phyloP scores from a whole-genome alignment of 2,797 vertebrate genomes.

The Salarias fasciatus region DNA sequence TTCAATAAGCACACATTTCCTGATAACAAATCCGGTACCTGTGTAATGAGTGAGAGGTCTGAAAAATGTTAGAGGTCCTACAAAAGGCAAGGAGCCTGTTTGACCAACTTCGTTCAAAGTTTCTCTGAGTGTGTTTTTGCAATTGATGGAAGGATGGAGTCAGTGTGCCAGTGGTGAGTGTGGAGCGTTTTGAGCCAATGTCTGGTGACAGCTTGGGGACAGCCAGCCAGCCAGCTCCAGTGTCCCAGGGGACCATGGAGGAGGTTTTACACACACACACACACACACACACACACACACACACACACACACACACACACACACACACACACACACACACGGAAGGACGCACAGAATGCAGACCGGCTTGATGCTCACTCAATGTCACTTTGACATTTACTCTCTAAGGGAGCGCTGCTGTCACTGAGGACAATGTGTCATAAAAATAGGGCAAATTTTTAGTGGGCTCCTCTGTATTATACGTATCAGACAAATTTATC shows the following conservation, averaged over 20 bases:
- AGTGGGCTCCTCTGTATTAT: conserved; percentile 16
- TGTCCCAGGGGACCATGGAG: conserved; percentile 51
- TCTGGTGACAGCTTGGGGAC: conserved; percentile 75
- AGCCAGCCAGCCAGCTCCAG: conserved; percentile 68
- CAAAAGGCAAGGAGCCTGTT: conserved; percentile 26
- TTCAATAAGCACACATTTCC: conserved; percentile 49
- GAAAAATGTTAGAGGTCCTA: conserved; percentile 32
- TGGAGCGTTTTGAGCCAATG: conserved; percentile 66
- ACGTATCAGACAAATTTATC: no score
- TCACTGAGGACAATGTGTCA: conserved; percentile 62
- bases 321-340: conserved; percentile 30
- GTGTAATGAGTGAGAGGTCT: conserved; percentile 21
- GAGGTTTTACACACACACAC: no score
- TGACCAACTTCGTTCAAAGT: conserved; percentile 22
- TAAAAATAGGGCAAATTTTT: conserved; percentile 53
- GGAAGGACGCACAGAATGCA: conserved; percentile 29
- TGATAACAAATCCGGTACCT: conserved; percentile 46
- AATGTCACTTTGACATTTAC: conserved; percentile 77
- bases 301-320: conserved; percentile 33
- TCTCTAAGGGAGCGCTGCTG: conserved; percentile 65
- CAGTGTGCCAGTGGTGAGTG: conserved; percentile 58
- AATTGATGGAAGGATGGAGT: conserved; percentile 53
- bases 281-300: no score
- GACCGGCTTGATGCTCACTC: conserved; percentile 66
- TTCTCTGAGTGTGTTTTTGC: conserved; percentile 46